Evolutionary conservation across 1,140 invertebrate genomes (phyloP).

Genomic region (Zaprionus kolodkinae): DNA sequence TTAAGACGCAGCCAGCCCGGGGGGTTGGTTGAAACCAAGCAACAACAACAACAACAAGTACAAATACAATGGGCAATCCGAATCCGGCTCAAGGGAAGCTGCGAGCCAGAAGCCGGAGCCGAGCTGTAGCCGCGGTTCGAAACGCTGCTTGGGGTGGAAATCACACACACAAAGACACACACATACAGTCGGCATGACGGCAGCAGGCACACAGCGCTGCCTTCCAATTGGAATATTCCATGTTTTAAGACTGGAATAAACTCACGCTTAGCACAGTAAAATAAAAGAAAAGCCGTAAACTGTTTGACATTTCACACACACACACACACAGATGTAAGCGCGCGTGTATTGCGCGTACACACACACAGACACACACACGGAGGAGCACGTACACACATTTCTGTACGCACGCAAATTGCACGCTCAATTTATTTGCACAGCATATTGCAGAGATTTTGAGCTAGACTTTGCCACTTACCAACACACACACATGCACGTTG

Average conservation of each 20-base stretch:
- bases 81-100: slow-evolving; percentile 65
- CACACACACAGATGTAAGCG: neutral
- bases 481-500: slow-evolving; percentile 14
- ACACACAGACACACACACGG: slow-evolving; percentile 9
- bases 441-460: slow-evolving; percentile 51
- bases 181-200: neutral
- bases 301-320: slow-evolving; percentile 9
- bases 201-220: slow-evolving; percentile 17
- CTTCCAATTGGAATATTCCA: slow-evolving; percentile 43
- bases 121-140: slow-evolving; percentile 60
- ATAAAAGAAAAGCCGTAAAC: neutral
- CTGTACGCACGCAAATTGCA: neutral
- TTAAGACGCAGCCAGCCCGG: slow-evolving; percentile 49
- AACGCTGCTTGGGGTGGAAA: slow-evolving; percentile 66
- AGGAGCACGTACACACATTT: neutral
- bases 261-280: slow-evolving; percentile 19
- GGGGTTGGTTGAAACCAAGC: slow-evolving; percentile 48
- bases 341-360: neutral
- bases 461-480: slow-evolving; percentile 43
- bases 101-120: slow-evolving; percentile 41
- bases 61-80: slow-evolving; percentile 31
- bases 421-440: slow-evolving; percentile 3
- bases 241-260: slow-evolving; percentile 12
- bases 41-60: slow-evolving; percentile 26
- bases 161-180: slow-evolving; percentile 23